Percentiles rank a stretch among this genome's conserved stretches.
phyloP scores from a whole-genome alignment of 2,888 invertebrate genomes.

The Stenurella melanura region DNA sequence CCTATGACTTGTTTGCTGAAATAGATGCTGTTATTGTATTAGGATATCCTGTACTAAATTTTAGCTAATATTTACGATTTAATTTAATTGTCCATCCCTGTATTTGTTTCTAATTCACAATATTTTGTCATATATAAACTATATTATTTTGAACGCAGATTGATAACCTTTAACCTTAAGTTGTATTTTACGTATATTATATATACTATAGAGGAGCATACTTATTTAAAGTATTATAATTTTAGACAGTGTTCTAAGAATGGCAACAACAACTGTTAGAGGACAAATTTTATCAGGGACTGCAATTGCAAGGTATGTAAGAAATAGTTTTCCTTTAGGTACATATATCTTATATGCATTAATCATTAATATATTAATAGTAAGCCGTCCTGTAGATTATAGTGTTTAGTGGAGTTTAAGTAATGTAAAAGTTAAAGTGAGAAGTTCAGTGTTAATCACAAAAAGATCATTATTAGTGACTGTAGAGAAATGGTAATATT shows the following conservation, averaged over 20 bases:
- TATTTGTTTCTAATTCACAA: background rate
- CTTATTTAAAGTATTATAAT: background rate
- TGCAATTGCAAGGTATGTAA: slow-evolving; percentile 82
- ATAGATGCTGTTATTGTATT: background rate
- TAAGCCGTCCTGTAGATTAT: too few species aligned
- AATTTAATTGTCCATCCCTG: background rate
- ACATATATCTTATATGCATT: background rate
- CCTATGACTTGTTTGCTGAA: background rate
- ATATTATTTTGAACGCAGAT: background rate
- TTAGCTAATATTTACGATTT: background rate
- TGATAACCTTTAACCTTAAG: slow-evolving; percentile 46
- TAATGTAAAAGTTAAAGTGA: too few species aligned
- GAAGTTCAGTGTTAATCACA: too few species aligned
- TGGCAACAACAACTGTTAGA: slow-evolving; percentile 64
- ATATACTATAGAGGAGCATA: background rate
- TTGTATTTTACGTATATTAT: slow-evolving; percentile 35
- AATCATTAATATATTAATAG: too few species aligned
- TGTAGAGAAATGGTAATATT: too few species aligned
- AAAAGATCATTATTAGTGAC: too few species aligned
- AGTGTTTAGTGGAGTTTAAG: too few species aligned
- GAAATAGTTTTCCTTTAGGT: slow-evolving; percentile 54
- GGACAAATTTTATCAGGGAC: slow-evolving; percentile 80
- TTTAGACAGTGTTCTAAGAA: slow-evolving; percentile 50
- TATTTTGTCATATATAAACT: background rate
- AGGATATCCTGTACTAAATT: background rate